phyloP scores from a whole-genome alignment of 2,113 vertebrate genomes.

The Myiozetetes cayanensis region DNA sequence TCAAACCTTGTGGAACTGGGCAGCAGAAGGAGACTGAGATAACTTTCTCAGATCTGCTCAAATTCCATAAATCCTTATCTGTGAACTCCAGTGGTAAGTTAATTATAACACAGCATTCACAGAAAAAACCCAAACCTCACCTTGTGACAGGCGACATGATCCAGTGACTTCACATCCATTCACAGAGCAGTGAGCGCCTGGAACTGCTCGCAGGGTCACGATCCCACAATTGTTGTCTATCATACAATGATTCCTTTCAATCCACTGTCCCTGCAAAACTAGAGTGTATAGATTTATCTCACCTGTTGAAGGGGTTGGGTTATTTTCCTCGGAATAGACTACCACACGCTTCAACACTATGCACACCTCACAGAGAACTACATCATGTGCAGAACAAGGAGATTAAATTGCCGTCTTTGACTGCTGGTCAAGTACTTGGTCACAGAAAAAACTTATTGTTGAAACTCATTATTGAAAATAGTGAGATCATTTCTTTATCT shows the following conservation, averaged over 20 bases:
- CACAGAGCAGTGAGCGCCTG: constrained; percentile 80
- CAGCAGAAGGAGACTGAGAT: neutral
- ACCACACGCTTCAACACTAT: neutral
- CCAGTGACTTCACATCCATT: constrained; percentile 85
- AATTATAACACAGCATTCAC: neutral
- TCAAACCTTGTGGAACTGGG: neutral
- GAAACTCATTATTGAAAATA: neutral
- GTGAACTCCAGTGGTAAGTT: neutral
- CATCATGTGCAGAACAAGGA: neutral
- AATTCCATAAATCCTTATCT: neutral
- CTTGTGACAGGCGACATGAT: constrained; percentile 89
- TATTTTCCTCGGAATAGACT: neutral
- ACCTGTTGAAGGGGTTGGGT: neutral
- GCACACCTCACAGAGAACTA: neutral
- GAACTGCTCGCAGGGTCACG: constrained; percentile 81
- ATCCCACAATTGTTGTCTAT: constrained; percentile 86
- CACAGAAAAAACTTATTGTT: neutral
- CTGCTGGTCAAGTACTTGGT: neutral
- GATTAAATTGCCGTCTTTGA: neutral
- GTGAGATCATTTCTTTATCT: neutral
- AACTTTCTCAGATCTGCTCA: neutral
- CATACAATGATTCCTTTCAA: constrained; percentile 81
- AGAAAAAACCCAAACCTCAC: constrained; percentile 54
- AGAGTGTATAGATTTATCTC: neutral
- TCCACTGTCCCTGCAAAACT: constrained; percentile 87